These are phyloP conservation scores for Neoseiulus cucumeris DNA, from an alignment of 1,140 invertebrate species.

Conservation along the genomic window DNA sequence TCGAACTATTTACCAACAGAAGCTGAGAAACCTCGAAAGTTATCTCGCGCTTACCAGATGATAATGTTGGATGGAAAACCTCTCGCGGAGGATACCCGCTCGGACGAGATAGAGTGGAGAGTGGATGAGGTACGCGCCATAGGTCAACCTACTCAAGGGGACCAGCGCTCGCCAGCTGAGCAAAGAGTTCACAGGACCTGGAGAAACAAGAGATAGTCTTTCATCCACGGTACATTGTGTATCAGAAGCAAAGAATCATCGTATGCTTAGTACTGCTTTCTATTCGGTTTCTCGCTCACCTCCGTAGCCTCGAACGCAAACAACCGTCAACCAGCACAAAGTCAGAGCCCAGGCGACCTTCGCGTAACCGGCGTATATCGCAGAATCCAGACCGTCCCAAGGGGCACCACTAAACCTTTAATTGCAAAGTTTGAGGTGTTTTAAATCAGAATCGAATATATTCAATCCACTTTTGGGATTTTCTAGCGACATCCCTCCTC, in stretches of 20 bases:
- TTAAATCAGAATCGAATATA: too few species aligned
- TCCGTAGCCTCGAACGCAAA: background rate
- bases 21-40: background rate
- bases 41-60: background rate
- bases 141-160: constrained; percentile 16
- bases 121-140: constrained; percentile 17
- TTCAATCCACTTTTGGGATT: too few species aligned
- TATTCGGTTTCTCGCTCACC: background rate
- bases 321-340: background rate
- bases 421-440: background rate
- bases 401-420: constrained; percentile 2
- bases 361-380: background rate
- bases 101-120: constrained; percentile 14
- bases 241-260: too few species aligned
- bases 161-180: constrained; percentile 16
- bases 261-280: too few species aligned
- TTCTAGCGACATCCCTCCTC: too few species aligned
- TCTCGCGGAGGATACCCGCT: background rate
- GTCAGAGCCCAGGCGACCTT: background rate
- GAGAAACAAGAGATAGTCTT: background rate
- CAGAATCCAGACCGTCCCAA: background rate
- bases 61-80: constrained; percentile 6
- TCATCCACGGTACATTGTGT: too few species aligned
- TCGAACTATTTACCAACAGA: background rate
- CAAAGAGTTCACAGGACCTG: background rate